phyloP scores from a whole-genome alignment of 2,113 vertebrate genomes.

The Engystomops pustulosus region DNA sequence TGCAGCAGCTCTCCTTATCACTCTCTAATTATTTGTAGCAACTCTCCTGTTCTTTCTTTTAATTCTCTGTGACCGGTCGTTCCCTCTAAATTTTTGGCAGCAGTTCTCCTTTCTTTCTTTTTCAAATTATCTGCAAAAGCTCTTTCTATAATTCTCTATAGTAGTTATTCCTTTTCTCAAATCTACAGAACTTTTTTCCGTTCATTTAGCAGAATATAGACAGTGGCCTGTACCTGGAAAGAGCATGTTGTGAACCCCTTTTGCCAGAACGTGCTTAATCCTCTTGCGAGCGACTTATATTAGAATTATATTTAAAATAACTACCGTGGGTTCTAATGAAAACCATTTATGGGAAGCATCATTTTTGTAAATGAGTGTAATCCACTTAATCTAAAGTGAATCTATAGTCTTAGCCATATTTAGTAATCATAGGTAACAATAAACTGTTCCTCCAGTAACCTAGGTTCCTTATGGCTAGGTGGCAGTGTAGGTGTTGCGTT shows the following conservation, averaged over 20 bases:
- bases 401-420: neutral
- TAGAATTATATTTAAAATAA: neutral
- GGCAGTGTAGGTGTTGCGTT: conserved; percentile 36
- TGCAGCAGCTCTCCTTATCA: too few relatives aligned
- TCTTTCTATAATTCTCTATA: too few relatives aligned
- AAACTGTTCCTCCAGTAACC: neutral
- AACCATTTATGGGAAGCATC: neutral
- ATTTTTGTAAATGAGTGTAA: neutral
- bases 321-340: neutral
- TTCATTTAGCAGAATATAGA: neutral
- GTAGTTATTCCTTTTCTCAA: too few relatives aligned
- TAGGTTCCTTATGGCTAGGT: neutral
- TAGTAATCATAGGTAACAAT: neutral
- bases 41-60: too few relatives aligned
- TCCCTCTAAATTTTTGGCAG: too few relatives aligned
- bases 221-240: too few relatives aligned
- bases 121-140: too few relatives aligned
- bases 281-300: neutral
- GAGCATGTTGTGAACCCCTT: too few relatives aligned
- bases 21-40: too few relatives aligned
- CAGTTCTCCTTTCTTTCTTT: too few relatives aligned
- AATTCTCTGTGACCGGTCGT: too few relatives aligned
- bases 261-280: neutral
- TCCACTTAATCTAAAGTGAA: neutral
- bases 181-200: neutral